Percentiles rank a stretch among this genome's conserved stretches.
phyloP scores from a whole-genome alignment of 2,888 invertebrate genomes.

The Alviniconcha strummeri region DNA sequence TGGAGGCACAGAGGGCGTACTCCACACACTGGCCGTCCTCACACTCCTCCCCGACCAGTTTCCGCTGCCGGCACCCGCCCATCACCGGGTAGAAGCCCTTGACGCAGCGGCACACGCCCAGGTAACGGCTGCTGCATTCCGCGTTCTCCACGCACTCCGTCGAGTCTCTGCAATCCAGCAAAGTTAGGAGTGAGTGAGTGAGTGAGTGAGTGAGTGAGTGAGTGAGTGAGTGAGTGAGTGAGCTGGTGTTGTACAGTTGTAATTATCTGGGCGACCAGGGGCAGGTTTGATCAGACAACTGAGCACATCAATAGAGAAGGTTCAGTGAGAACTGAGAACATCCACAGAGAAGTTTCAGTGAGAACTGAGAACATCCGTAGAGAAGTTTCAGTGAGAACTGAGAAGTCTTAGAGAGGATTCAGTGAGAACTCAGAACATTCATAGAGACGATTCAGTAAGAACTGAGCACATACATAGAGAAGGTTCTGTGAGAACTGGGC shows the following conservation, averaged over 20 bases:
- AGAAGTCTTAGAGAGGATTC: no score
- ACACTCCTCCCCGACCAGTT: constrained; percentile 36
- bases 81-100: constrained; percentile 33
- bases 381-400: no score
- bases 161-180: constrained; percentile 25
- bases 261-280: no score
- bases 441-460: no score
- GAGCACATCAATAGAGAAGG: no score
- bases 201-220: neutral
- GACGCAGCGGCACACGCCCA: constrained; percentile 31
- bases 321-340: no score
- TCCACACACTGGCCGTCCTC: constrained; percentile 37
- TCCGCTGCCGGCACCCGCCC: constrained; percentile 29
- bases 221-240: neutral
- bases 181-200: neutral
- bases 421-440: no score
- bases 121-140: constrained; percentile 26
- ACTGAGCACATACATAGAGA: no score
- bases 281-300: no score
- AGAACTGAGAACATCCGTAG: no score
- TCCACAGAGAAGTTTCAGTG: no score
- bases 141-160: constrained; percentile 31
- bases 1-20: constrained; percentile 37
- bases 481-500: no score
- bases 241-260: neutral